Base-by-base conservation (phyloP, 2,797 vertebrate genomes). In the Leptoclinus maculatus region DNA sequence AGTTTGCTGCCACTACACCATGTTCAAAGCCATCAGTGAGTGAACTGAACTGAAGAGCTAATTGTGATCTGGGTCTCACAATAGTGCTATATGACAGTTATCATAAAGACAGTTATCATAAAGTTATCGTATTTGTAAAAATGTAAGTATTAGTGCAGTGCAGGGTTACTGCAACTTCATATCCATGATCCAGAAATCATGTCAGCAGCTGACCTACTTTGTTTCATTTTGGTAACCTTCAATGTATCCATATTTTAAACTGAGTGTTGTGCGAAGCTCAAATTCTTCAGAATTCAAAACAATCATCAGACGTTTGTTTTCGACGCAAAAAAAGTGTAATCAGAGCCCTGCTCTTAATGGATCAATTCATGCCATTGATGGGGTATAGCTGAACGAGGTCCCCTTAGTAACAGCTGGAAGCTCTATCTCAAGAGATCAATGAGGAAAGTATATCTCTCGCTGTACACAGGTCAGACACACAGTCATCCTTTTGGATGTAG, bases 381-480 rank as follows among this genome's bases (percentile, higher is more conserved):
- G 45, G 41, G 1, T 25, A 5, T 17, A 51, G 19, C 1, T 41
- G 19, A 34, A 62, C 16, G 5, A 59, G 2, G 23, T 63, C 16
- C 1, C 10, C 2, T 45, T 16, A 2, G 17, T 51, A 54, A 49
- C 41, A 7, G 29, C 49, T 57, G 25, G 12, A 59, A 41, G 23
- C 8, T 57, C 32, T 21, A 43, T 70, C 82, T 66, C 80, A 38
- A 21, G 66, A 66, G 84, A 41, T 66, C 19, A 63, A 13, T 43
- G 25, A 53, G 49, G 43, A 39, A 65, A 17, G 11, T 58, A 34
- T 70, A 80, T 84, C 38, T n/a, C n/a, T n/a, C n/a, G n/a, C n/a
- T 54, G 39, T 41, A 16, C 2, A 34, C 12, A 39, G 17, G 12
- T n/a, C 54, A 32, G 53, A 63, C 47, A 63, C 57, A 14, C 49